Conservation (phyloP, 1,140 invertebrate species). For the Pachypeltis micranthus region DNA sequence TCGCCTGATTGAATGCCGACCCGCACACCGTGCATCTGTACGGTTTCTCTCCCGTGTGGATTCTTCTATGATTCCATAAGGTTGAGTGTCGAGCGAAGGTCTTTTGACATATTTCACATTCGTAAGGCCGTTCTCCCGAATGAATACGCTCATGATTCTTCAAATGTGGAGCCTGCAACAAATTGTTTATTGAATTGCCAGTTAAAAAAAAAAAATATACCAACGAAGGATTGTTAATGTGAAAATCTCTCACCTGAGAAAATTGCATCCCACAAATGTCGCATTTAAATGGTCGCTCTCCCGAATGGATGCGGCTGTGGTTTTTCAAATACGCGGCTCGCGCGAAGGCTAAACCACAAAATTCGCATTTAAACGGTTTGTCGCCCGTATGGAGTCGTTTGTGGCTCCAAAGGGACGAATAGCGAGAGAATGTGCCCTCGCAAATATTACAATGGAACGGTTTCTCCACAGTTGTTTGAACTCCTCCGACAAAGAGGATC, state of each 20-base stretch:
- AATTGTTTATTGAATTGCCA: conserved; percentile 46
- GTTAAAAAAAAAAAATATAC: not conserved
- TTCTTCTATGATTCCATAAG: conserved; percentile 81
- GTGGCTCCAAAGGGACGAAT: conserved; percentile 74
- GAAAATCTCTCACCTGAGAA: conserved; percentile 39
- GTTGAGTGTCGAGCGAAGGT: conserved; percentile 76
- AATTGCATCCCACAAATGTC: conserved; percentile 79
- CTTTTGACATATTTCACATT: conserved; percentile 84
- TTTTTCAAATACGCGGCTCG: conserved; percentile 85
- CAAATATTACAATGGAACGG: conserved; percentile 79
- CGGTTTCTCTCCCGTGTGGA: conserved; percentile 87
- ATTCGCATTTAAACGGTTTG: conserved; percentile 83
- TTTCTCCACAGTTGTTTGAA: conserved; percentile 44
- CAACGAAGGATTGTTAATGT: no score
- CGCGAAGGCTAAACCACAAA: conserved; percentile 86
- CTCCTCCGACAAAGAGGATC: conserved; percentile 60
- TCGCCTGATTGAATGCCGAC: conserved; percentile 73
- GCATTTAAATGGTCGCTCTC: conserved; percentile 76
- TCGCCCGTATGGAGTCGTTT: conserved; percentile 74
- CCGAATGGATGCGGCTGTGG: conserved; percentile 66
- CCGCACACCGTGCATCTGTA: conserved; percentile 73
- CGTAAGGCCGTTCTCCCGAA: conserved; percentile 78
- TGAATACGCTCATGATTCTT: conserved; percentile 88
- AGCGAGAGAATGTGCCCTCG: conserved; percentile 45
- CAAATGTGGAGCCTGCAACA: conserved; percentile 57